Base-by-base conservation (phyloP, 2,113 vertebrate genomes). In the Oxygymnocypris stewartii region DNA sequence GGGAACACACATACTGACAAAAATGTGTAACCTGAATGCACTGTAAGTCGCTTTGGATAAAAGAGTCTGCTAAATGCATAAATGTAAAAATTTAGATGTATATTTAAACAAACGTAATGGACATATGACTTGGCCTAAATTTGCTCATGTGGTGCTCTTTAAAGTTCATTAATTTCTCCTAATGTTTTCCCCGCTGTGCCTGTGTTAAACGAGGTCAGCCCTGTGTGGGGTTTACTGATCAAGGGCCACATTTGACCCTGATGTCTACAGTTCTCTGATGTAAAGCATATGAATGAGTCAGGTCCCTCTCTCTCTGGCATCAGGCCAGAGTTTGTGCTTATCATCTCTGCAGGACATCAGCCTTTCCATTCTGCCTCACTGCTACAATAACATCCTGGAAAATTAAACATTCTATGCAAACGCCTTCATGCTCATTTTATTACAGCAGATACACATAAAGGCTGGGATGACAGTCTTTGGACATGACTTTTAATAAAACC, bases 131-230 rank as follows among this genome's bases (percentile, higher is more conserved):
- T 54, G 14, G 49, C 14, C 49, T 54, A 54, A 54, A 54, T 4
- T 54, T 28, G 79, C 40, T 81, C n/a, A 16, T 65, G 59, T 65
- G 59, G 40, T 9, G 1, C 14, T 67, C 40, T 67, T 40, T 31
- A 6, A 82, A 20, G 79, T 42, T 65, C 23, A 28, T 81, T 80
- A 0, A 65, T 65, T 65, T 31, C 79, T 20, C 59, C 23, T 20
- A 83, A 57, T 84, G 82, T 84, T 84, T 74, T 7, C 6, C 63
- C 63, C 10, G 44, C 61, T 83, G 65, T 49, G 80, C 42, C 81
- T 0, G n/a, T 16, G 65, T 84, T 14, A 59, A 84, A 57, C 2
- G 51, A 35, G 67, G 82, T 84, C 82, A 84, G 63, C 61, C 16
- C 67, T 18, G 67, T 75, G 25, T 57, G 69, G 23, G 82, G 82